These are phyloP conservation scores for Neosilurus mollespiculum DNA, from an alignment of 2,797 vertebrate species.

Conservation along the genomic window DNA sequence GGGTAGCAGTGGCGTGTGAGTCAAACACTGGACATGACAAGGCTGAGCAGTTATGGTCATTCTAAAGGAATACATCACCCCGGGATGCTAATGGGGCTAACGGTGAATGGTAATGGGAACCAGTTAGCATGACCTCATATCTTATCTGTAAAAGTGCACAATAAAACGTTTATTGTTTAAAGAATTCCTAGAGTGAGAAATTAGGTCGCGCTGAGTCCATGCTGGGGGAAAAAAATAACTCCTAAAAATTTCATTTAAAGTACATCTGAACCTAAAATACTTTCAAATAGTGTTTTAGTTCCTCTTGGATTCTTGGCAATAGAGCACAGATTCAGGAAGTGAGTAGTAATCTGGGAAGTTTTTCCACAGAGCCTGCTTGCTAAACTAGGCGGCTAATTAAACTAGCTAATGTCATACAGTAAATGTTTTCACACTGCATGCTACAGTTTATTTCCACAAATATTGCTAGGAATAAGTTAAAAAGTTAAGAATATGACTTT, in stretches of 20 bases:
- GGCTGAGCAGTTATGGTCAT: conserved; percentile 6
- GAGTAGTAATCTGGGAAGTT: background rate
- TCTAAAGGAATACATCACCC: conserved; percentile 11
- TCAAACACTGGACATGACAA: conserved; percentile 4
- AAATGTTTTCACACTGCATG: too few relatives aligned
- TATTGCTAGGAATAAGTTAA: background rate
- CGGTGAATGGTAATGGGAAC: background rate
- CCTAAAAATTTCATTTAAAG: background rate
- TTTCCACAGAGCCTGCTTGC: background rate
- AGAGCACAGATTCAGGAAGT: background rate
- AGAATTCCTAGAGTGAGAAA: background rate
- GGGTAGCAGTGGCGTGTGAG: conserved; percentile 20
- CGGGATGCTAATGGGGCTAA: conserved; percentile 12
- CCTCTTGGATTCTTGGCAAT: background rate
- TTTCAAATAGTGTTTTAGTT: background rate
- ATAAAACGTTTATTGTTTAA: conserved; percentile 4
- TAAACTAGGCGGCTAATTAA: background rate
- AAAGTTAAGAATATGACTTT: background rate
- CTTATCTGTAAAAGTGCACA: background rate
- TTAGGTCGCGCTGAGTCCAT: background rate
- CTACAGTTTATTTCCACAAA: background rate
- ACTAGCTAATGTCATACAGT: background rate
- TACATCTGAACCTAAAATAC: background rate
- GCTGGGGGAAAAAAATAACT: background rate
- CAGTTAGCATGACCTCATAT: conserved; percentile 26